phyloP scores from a whole-genome alignment of 2,797 vertebrate genomes.

The Sebastes dallii region DNA sequence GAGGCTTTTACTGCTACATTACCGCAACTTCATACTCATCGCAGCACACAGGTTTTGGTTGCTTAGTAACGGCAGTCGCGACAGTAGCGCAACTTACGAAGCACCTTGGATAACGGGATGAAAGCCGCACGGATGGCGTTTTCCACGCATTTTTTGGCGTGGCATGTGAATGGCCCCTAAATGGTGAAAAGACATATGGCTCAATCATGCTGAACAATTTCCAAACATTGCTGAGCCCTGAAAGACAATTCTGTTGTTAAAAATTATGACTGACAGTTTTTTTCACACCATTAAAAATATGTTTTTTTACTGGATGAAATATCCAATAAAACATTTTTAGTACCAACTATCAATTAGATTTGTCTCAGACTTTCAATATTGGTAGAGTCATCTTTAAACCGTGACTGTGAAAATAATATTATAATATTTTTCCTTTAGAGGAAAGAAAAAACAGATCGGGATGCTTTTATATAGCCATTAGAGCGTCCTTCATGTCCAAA shows the following conservation, averaged over 20 bases:
- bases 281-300: background rate
- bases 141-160: too few relatives aligned
- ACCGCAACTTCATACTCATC: too few relatives aligned
- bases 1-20: too few relatives aligned
- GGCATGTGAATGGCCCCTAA: background rate
- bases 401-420: background rate
- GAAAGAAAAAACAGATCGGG: background rate
- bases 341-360: background rate
- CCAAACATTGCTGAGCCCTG: background rate
- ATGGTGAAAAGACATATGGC: background rate
- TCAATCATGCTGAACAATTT: constrained; percentile 15
- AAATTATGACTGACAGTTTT: background rate
- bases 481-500: constrained; percentile 18
- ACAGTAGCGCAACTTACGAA: too few relatives aligned
- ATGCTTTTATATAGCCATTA: constrained; percentile 23
- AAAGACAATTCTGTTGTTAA: background rate
- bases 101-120: too few relatives aligned
- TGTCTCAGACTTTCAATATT: background rate
- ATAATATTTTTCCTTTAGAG: background rate
- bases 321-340: background rate
- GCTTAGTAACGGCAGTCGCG: too few relatives aligned
- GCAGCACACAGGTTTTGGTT: too few relatives aligned
- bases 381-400: background rate
- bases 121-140: too few relatives aligned
- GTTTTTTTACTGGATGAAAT: background rate